Percentiles rank a stretch among this genome's conserved stretches.
Evolutionary conservation across 2,113 vertebrate genomes (phyloP).

Genomic region (Panthera leo): DNA sequence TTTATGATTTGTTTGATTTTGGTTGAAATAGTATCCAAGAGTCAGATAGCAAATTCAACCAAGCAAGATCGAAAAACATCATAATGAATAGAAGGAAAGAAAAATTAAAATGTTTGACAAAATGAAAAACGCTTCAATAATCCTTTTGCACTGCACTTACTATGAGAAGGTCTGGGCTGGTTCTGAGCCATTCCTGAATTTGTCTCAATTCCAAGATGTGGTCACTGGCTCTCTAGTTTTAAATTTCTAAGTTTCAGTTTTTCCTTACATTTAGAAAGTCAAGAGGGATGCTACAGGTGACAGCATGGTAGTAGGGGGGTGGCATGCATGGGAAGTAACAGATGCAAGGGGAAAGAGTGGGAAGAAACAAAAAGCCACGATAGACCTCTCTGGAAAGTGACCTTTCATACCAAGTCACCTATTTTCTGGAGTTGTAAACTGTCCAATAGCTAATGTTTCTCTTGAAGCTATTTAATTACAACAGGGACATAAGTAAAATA

Average conservation of each 20-base stretch:
- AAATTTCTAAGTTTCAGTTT: neutral
- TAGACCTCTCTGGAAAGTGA: neutral
- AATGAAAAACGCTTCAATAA: neutral
- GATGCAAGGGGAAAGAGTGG: neutral
- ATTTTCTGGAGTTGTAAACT: neutral
- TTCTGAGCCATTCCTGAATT: neutral
- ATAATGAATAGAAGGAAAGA: neutral
- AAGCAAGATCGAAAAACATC: neutral
- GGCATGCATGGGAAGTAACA: neutral
- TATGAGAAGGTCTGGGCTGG: neutral
- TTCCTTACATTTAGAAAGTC: neutral
- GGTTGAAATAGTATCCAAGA: neutral
- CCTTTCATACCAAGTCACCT: neutral
- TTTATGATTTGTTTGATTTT: neutral
- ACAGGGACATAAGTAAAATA: neutral
- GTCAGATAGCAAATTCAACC: neutral
- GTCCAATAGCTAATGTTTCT: neutral
- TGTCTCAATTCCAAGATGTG: neutral
- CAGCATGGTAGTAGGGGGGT: too few relatives aligned
- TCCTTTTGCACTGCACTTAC: neutral
- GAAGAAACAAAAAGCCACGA: neutral
- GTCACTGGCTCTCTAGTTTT: neutral
- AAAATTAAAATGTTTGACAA: neutral
- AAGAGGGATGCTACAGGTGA: neutral
- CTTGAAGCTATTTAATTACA: neutral